Conservation (phyloP, 2,113 vertebrate genomes). For the Rhinolophus ferrumequinum region DNA sequence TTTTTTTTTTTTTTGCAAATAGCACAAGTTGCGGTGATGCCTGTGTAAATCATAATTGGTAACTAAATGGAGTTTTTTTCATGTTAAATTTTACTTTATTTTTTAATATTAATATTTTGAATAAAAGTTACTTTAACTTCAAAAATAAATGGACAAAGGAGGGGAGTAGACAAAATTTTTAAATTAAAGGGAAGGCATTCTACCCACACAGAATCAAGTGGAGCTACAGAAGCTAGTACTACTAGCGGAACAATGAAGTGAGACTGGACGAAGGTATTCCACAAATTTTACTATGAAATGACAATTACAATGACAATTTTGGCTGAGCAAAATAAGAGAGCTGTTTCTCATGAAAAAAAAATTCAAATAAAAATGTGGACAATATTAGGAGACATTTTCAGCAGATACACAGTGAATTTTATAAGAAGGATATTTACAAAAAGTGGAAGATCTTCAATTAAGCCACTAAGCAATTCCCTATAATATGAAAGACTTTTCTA, state of each 20-base stretch:
- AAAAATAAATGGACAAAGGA: not conserved
- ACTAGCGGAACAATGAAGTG: not conserved
- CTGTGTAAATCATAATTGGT: not conserved
- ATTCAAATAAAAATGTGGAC: not conserved
- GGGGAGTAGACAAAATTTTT: not conserved
- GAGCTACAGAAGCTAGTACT: not conserved
- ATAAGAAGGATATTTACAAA: not conserved
- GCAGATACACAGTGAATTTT: not conserved
- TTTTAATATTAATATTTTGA: not conserved
- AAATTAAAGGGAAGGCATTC: conserved; percentile 12
- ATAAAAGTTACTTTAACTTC: not conserved
- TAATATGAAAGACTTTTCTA: not conserved
- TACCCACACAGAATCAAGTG: not conserved
- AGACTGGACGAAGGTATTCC: not conserved
- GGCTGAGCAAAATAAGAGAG: conserved; percentile 26
- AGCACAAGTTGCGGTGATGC: not conserved
- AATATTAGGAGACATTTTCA: conserved; percentile 8
- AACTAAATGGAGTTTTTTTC: not conserved
- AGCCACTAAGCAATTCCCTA: not conserved
- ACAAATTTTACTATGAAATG: not conserved
- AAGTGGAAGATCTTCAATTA: not conserved
- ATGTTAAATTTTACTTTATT: not conserved
- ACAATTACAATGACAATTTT: not conserved
- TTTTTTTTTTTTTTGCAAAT: not conserved
- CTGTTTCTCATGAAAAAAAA: not conserved